Conservation (phyloP, 2,113 vertebrate species). For the Boulengeromyrus knoepffleri region DNA sequence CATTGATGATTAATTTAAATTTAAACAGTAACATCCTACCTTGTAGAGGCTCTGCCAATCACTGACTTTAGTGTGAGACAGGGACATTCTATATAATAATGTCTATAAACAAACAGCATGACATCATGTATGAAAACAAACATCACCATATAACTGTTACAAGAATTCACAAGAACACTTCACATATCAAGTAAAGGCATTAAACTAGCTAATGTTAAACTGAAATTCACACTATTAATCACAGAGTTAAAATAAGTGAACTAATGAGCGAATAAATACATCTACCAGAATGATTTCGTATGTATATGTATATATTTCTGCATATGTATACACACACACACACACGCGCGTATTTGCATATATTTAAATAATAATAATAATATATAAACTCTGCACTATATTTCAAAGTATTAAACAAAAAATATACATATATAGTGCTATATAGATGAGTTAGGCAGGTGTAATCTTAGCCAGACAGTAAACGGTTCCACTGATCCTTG, state of each 20-base stretch:
- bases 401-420: neutral
- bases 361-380: neutral
- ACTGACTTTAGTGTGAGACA: constrained; percentile 77
- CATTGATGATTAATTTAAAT: neutral
- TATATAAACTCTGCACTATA: neutral
- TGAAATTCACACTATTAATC: neutral
- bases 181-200: neutral
- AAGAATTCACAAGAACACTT: neutral
- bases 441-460: neutral
- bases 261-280: neutral
- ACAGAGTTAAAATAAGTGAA: neutral
- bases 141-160: constrained; percentile 15
- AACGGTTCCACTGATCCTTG: neutral
- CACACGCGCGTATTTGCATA: neutral
- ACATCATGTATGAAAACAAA: neutral
- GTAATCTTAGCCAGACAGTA: neutral
- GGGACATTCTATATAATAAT: constrained; percentile 82
- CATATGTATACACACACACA: neutral
- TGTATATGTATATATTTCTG: too few relatives aligned
- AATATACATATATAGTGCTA: neutral
- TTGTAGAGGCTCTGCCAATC: constrained; percentile 93
- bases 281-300: neutral
- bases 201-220: neutral
- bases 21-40: constrained; percentile 36
- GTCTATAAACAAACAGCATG: constrained; percentile 46